A percentile compares a stretch with the other conserved stretches of the same genome.
phyloP scores from a whole-genome alignment of 2,113 vertebrate genomes.

The Archocentrus centrarchus region DNA sequence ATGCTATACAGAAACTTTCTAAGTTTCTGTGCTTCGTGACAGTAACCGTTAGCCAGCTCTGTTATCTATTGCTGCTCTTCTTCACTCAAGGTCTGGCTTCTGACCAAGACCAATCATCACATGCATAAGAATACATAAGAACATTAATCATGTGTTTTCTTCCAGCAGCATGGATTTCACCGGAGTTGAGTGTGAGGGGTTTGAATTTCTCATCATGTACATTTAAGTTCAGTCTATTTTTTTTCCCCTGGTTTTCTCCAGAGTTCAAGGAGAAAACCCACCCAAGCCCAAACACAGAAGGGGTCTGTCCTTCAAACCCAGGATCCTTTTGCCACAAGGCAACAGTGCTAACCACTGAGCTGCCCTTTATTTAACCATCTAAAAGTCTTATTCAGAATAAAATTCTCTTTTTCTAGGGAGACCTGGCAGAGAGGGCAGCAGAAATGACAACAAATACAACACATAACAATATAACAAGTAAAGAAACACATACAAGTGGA shows the following conservation, averaged over 20 bases:
- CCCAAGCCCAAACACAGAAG: neutral
- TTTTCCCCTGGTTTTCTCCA: neutral
- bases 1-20: neutral
- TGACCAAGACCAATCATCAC: slow-evolving; percentile 23
- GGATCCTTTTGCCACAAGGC: neutral
- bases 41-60: slow-evolving; percentile 52
- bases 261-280: neutral
- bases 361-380: no score
- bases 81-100: slow-evolving; percentile 51
- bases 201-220: neutral
- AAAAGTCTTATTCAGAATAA: neutral
- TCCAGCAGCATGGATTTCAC: neutral
- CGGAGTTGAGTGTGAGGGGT: neutral
- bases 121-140: slow-evolving; percentile 6
- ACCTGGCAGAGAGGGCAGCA: neutral
- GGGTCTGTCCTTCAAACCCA: neutral
- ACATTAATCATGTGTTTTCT: slow-evolving; percentile 12
- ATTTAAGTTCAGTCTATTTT: neutral
- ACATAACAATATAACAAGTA: neutral
- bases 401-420: neutral
- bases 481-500: neutral
- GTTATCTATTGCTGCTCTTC: slow-evolving; percentile 62
- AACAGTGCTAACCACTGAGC: no score
- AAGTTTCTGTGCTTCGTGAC: slow-evolving; percentile 39
- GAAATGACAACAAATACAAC: neutral